A percentile compares a stretch with the other conserved stretches of the same genome.
Evolutionary conservation across 2,797 vertebrate genomes (phyloP).

Genomic region (Microcaecilia unicolor): DNA sequence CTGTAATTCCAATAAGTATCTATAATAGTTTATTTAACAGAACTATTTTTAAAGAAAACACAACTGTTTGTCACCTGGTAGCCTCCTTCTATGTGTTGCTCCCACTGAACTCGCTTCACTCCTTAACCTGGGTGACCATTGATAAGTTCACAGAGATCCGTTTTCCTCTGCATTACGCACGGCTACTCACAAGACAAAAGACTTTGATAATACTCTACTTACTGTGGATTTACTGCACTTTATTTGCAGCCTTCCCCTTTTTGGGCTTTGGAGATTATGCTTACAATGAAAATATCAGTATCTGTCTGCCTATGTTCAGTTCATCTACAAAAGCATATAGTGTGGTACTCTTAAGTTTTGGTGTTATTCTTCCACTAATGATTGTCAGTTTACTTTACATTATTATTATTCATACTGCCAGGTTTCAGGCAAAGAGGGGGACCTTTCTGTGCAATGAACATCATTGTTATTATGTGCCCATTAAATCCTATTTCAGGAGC

Average conservation of each 20-base stretch:
- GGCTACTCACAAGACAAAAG: slow-evolving; percentile 41
- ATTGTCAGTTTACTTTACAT: slow-evolving; percentile 47
- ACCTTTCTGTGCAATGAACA: slow-evolving; percentile 63
- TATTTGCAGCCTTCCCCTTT: slow-evolving; percentile 45
- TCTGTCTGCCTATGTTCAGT: slow-evolving; percentile 43
- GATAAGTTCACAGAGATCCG: slow-evolving; percentile 58
- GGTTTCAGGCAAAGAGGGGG: slow-evolving; percentile 54
- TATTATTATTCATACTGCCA: slow-evolving; percentile 50
- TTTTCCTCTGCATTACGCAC: slow-evolving; percentile 50
- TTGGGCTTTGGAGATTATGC: slow-evolving; percentile 51
- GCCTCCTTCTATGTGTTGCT: slow-evolving; percentile 56
- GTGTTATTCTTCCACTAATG: slow-evolving; percentile 40
- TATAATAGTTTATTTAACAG: slow-evolving; percentile 40
- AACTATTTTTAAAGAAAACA: slow-evolving; percentile 4
- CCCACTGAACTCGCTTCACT: slow-evolving; percentile 55
- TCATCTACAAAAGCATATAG: slow-evolving; percentile 31
- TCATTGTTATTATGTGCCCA: slow-evolving; percentile 64
- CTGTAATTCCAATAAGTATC: slow-evolving; percentile 37
- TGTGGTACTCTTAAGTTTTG: slow-evolving; percentile 29
- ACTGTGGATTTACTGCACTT: slow-evolving; percentile 48
- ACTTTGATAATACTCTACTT: slow-evolving; percentile 24
- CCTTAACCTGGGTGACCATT: slow-evolving; percentile 45
- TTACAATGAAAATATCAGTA: slow-evolving; percentile 45
- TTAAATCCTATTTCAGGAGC: slow-evolving; percentile 57
- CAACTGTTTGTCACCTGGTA: slow-evolving; percentile 39